Evolutionary conservation across 2,888 invertebrate genomes (phyloP).

Genomic region (Ametastegia equiseti): DNA sequence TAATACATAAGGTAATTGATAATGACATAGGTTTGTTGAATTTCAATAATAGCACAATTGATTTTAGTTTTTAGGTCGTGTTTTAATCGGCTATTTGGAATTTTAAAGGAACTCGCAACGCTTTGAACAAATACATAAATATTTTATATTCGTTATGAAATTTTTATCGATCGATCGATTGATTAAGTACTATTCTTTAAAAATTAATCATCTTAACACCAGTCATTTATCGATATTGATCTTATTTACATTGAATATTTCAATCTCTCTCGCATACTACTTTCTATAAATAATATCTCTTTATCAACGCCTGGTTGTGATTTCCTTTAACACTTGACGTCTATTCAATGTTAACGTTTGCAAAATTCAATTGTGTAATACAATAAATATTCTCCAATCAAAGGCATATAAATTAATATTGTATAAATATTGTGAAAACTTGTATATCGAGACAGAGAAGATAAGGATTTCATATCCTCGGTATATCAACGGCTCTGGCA

Average conservation of each 20-base stretch:
- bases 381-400: no score
- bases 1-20: background rate
- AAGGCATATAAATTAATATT: no score
- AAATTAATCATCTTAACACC: background rate
- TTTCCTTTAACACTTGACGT: conserved; percentile 1
- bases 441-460: background rate
- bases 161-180: background rate
- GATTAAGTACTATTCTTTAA: background rate
- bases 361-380: background rate
- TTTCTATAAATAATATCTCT: background rate
- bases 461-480: background rate
- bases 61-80: background rate
- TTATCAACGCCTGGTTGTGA: background rate
- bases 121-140: background rate
- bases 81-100: background rate
- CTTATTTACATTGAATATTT: background rate
- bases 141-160: no score
- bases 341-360: conserved; percentile 14
- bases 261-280: background rate
- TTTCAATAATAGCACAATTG: conserved; percentile 32
- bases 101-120: conserved; percentile 24
- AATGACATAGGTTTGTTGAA: conserved; percentile 12
- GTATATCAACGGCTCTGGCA: conserved; percentile 17
- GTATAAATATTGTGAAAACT: background rate
- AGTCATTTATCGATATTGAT: background rate